Percentiles rank a stretch among this genome's conserved stretches.
phyloP scores from a whole-genome alignment of 1,140 invertebrate genomes.

The Nephila pilipes region DNA sequence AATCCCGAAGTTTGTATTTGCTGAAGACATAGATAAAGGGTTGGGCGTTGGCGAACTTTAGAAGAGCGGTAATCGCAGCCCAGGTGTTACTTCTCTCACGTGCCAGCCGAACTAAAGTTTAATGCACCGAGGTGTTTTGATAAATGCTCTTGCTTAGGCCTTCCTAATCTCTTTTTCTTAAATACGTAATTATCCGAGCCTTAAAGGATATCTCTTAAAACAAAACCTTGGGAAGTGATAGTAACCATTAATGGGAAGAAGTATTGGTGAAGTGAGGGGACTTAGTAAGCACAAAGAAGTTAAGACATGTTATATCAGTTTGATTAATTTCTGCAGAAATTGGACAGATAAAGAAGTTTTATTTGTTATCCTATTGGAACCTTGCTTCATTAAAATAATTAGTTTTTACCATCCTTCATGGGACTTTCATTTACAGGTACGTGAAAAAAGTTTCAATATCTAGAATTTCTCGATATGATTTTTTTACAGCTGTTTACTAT shows the following conservation, averaged over 20 bases:
- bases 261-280: neutral
- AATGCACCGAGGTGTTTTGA: slow-evolving; percentile 49
- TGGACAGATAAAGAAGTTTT: no score
- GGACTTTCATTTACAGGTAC: no score
- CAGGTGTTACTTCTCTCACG: slow-evolving; percentile 52
- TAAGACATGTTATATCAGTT: neutral
- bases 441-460: no score
- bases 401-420: no score
- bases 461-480: no score
- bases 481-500: no score
- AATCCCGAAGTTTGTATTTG: slow-evolving; percentile 55
- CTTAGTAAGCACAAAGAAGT: neutral
- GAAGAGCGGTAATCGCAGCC: slow-evolving; percentile 46
- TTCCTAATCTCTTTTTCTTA: slow-evolving; percentile 57
- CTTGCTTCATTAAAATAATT: no score
- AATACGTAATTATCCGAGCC: slow-evolving; percentile 29
- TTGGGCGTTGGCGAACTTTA: slow-evolving; percentile 27
- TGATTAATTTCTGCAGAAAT: neutral
- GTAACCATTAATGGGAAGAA: neutral
- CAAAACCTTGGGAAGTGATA: neutral
- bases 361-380: no score
- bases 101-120: slow-evolving; percentile 21
- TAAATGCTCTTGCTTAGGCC: slow-evolving; percentile 37
- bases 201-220: neutral
- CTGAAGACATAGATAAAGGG: slow-evolving; percentile 39